Evolutionary conservation across 1,140 invertebrate species (phyloP).

Genomic region (Apis cerana): DNA sequence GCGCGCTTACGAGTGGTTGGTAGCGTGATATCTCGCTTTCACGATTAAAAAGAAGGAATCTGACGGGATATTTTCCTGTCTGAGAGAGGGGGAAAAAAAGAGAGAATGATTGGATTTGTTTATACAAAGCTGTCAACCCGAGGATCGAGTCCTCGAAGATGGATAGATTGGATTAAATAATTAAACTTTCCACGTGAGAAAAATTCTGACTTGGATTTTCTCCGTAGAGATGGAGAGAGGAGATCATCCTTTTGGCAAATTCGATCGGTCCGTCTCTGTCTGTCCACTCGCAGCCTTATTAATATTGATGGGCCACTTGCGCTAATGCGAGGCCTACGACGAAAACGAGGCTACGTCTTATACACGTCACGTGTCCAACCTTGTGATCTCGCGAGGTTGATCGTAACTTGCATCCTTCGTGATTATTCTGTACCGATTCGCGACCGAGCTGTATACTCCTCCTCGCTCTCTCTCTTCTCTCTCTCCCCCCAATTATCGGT

Average conservation of each 20-base stretch:
- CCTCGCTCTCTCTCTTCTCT: too few species aligned
- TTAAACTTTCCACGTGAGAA: too few species aligned
- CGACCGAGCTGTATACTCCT: not conserved
- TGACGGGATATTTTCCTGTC: too few species aligned
- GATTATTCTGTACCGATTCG: constrained; percentile 51
- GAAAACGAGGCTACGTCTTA: constrained; percentile 31
- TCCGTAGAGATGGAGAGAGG: too few species aligned
- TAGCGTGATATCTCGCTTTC: too few species aligned
- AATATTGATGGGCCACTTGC: constrained; percentile 69
- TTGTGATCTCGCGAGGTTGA: constrained; percentile 57
- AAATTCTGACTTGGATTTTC: too few species aligned
- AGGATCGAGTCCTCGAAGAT: too few species aligned
- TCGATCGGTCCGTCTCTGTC: constrained; percentile 45
- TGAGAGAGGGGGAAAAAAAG: too few species aligned
- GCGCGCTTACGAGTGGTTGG: not conserved
- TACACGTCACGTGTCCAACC: constrained; percentile 45
- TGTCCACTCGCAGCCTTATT: constrained; percentile 65
- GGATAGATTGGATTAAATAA: too few species aligned
- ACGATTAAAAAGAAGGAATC: too few species aligned
- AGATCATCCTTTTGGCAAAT: constrained; percentile 3
- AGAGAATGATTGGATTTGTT: not conserved
- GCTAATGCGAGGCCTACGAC: constrained; percentile 55
- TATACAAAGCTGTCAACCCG: too few species aligned
- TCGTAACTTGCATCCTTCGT: constrained; percentile 25
- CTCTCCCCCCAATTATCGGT: not conserved